A percentile compares a stretch with the other conserved stretches of the same genome.
phyloP scores from a whole-genome alignment of 1,140 invertebrate genomes.

The Brachionus rotundiformis region DNA sequence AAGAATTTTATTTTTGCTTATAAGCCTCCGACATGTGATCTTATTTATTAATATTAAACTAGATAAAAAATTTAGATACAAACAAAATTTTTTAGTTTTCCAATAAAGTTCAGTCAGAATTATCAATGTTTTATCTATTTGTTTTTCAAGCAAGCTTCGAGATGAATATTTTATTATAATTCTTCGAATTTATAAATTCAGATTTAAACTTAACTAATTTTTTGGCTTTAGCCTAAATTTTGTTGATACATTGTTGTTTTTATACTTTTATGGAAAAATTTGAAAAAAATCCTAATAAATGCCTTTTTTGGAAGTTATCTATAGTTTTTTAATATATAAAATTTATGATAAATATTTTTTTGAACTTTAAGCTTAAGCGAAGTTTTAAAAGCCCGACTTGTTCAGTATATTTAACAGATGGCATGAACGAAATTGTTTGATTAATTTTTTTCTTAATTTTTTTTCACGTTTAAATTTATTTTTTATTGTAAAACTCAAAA shows the following conservation, averaged over 20 bases:
- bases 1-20: neutral
- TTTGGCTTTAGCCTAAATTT: neutral
- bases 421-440: neutral
- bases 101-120: slow-evolving; percentile 1
- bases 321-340: neutral
- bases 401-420: neutral
- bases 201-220: neutral
- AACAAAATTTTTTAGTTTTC: neutral
- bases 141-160: neutral
- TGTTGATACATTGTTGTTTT: neutral
- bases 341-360: slow-evolving; percentile 19
- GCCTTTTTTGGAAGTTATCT: slow-evolving; percentile 6
- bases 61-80: neutral
- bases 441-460: no score
- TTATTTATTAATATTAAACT: neutral
- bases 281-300: neutral
- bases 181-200: neutral
- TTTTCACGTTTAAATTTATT: no score
- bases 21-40: slow-evolving; percentile 5
- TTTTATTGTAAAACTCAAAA: no score
- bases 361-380: neutral
- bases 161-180: slow-evolving; percentile 15
- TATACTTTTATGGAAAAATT: slow-evolving; percentile 2
- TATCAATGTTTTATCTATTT: slow-evolving; percentile 3
- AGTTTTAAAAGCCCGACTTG: neutral